Evolutionary conservation across 2,888 invertebrate species (phyloP), one percentile per base, ranked within the genome.

Genomic region (Andrena flavipes): DNA sequence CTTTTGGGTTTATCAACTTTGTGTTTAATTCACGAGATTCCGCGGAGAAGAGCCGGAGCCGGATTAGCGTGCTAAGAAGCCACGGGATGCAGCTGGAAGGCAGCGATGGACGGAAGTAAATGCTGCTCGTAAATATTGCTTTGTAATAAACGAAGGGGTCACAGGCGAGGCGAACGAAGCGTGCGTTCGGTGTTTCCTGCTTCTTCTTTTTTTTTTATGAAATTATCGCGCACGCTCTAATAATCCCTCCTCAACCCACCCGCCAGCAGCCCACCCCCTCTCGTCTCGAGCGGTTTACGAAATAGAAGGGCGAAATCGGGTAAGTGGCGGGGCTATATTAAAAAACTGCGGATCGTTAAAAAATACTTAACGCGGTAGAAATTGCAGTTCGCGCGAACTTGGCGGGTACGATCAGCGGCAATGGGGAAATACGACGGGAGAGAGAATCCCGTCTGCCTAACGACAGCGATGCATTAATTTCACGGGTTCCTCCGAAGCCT

Each of bases 1-100:
- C 90, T 90, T 91, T 89, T 59, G 84, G 85, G 88, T 91, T 91
- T 91, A 91, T 91, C 90, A 91, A 90, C 89, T 91, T 91, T 91
- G 88, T 85, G 87, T 89, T 90, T 91, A 91, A 91, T 91, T 89
- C 90, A 87, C 75, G 85, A 85, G 79, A 86, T 86, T 88, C 88
- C 86, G 20, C 76, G 69, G 74, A 71, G 83, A 79, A 72, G 80
- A 76, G 75, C 74, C 73, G 59, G 56, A 10, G 64, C 74, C 77
- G 64, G 69, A 62, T 69, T 72, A 62, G 68, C 49, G 67, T 35
- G 13, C 69, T 68, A 69, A 80, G 56, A 64, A 67, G 23, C 63
- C 4, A 20, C 62, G 56, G 33, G 60, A 30, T 51, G 59, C 8
- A 67, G 71, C 23, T 49, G 51, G 20, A 54, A 75, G 72, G 16